Evolutionary conservation across 1,140 invertebrate genomes (phyloP).

Genomic region (Macrobrachium nipponense): DNA sequence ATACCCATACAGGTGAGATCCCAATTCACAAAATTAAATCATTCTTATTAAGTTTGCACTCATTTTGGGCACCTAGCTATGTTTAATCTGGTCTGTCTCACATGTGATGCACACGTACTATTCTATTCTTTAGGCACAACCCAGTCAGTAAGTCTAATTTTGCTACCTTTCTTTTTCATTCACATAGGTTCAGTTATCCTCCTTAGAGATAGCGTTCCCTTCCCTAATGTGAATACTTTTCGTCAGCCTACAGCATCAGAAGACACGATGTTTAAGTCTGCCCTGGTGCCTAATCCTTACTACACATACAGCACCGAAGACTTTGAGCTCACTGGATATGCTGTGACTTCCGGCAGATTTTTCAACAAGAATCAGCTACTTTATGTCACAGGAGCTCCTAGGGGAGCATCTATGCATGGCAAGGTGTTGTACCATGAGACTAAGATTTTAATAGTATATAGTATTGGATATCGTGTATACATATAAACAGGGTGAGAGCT

Average conservation of each 20-base stretch:
- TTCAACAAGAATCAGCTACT: constrained; percentile 67
- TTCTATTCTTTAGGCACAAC: no score
- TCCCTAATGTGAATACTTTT: background rate
- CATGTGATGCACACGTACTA: no score
- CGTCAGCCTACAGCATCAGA: background rate
- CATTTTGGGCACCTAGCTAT: no score
- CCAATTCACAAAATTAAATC: no score
- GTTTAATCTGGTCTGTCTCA: no score
- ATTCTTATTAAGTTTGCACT: no score
- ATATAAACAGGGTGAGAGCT: no score
- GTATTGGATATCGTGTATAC: background rate
- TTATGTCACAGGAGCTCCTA: constrained; percentile 73
- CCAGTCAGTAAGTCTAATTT: no score
- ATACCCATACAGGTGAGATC: no score
- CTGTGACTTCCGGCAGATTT: constrained; percentile 73
- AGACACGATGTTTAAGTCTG: background rate
- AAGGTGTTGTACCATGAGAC: constrained; percentile 67
- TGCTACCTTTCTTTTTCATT: background rate
- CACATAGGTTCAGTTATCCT: constrained; percentile 32
- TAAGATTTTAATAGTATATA: background rate
- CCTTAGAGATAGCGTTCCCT: background rate
- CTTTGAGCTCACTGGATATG: constrained; percentile 66
- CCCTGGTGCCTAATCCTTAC: constrained; percentile 62
- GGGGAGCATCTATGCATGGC: constrained; percentile 68
- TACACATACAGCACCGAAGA: constrained; percentile 49